Conservation (phyloP, 2,113 vertebrate genomes). For the Leptosomus discolor region DNA sequence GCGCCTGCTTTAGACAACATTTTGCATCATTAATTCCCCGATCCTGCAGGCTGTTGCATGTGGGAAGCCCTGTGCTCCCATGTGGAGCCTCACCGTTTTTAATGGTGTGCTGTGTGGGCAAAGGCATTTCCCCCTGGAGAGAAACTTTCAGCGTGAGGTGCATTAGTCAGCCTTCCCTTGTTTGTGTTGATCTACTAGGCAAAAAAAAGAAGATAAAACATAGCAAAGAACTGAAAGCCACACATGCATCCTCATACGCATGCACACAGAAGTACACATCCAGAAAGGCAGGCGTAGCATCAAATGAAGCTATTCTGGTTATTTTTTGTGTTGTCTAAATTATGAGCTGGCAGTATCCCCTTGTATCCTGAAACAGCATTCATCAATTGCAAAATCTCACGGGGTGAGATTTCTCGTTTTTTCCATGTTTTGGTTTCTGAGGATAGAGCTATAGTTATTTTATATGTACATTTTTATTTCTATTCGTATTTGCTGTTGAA, state of each 20-base stretch:
- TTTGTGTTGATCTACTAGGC: neutral
- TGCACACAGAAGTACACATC: neutral
- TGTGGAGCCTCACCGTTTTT: neutral
- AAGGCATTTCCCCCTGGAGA: neutral
- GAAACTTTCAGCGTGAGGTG: neutral
- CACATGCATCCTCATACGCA: neutral
- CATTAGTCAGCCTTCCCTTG: neutral
- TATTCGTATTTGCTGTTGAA: conserved; percentile 20
- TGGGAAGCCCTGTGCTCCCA: neutral
- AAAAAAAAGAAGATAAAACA: neutral
- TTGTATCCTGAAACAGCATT: neutral
- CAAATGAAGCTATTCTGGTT: neutral
- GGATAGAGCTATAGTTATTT: neutral
- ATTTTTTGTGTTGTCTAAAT: conserved; percentile 4
- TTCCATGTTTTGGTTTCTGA: neutral
- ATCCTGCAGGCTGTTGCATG: neutral
- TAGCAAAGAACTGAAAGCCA: neutral
- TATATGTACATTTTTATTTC: conserved; percentile 11
- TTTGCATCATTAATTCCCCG: conserved; percentile 1
- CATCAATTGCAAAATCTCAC: neutral
- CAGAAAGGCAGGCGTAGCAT: neutral
- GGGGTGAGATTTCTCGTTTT: neutral
- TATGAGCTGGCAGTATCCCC: neutral
- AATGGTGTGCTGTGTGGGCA: neutral
- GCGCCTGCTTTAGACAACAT: neutral